phyloP scores from a whole-genome alignment of 1,140 invertebrate species.

The Caenorhabditis latens region DNA sequence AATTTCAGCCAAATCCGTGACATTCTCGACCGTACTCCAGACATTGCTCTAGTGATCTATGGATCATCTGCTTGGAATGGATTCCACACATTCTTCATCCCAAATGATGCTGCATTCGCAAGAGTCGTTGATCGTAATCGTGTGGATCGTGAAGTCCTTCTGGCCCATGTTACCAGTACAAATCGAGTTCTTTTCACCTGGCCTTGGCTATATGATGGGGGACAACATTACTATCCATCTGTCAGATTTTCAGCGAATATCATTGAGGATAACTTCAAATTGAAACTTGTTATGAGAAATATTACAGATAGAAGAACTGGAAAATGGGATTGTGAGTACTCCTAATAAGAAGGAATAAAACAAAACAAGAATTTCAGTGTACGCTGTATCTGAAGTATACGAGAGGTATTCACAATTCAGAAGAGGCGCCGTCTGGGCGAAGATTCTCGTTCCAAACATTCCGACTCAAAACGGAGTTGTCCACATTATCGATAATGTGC shows the following conservation, averaged over 20 bases:
- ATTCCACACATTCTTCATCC: conserved; percentile 77
- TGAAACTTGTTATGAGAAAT: conserved; percentile 76
- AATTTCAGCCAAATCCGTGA: conserved; percentile 74
- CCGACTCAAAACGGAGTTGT: conserved; percentile 78
- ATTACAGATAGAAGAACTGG: conserved; percentile 77
- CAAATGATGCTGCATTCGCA: conserved; percentile 75
- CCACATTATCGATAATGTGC: conserved; percentile 77
- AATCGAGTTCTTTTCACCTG: conserved; percentile 76
- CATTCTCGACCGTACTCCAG: conserved; percentile 75
- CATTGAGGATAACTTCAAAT: conserved; percentile 77
- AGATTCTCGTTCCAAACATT: conserved; percentile 77
- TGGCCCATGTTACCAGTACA: conserved; percentile 77
- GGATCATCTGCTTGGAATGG: conserved; percentile 78
- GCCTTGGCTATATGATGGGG: conserved; percentile 77
- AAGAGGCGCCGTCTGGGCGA: conserved; percentile 77
- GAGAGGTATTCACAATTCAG: conserved; percentile 74
- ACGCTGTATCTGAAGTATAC: conserved; percentile 77
- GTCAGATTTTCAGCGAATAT: conserved; percentile 77
- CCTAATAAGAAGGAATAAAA: too few species aligned
- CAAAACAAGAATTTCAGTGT: conserved; percentile 68
- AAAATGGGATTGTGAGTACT: conserved; percentile 70
- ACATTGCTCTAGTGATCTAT: conserved; percentile 77
- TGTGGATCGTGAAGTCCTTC: conserved; percentile 76
- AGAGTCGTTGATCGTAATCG: conserved; percentile 77
- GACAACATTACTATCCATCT: conserved; percentile 76